Evolutionary conservation across 2,888 invertebrate species (phyloP), one percentile per base, ranked within the genome.

Genomic region (Thalpophila matura): DNA sequence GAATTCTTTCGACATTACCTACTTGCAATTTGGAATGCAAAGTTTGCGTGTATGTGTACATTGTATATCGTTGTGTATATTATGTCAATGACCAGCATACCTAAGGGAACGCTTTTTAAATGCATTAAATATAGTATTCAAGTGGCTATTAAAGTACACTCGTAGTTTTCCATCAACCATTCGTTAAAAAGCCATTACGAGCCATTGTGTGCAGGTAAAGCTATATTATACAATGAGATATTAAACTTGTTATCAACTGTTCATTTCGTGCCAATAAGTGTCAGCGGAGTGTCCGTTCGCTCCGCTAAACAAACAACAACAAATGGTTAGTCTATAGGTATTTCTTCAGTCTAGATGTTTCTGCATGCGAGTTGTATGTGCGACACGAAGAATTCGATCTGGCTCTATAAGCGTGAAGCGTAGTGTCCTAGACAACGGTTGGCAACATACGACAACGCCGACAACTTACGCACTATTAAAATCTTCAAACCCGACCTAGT

Each of bases 381-480:
- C 14, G 46, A 18, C 27, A 12, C 24, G 14, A 71, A 51, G 55
- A 70, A 71, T 70, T 56, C 53, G 51, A 60, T 49, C 55, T 56
- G 45, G 33, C 51, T 55, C 33, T 45, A 51, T 18, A n/a, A 45
- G 59, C 43, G 59, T 59, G 26, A 49, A 45, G 37, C 53, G 51
- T 31, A 26, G 59, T 59, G 60, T 54, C 60, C 73, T 71, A 71
- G 55, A 50, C 69, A 20, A 33, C 49, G 50, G 38, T 64, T 59
- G 62, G 75, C 56, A 74, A 61, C 53, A 68, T 56, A 42, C 57
- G 63, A 59, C 45, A 74, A 74, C 75, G 74, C 59, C 57, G 63
- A 59, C 45, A 74, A 74, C 75, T 78, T 62, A 75, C 70, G 60
- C 58, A 70, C 71, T 71, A 63, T 65, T 71, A 60, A 55, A 65